Evolutionary conservation across 2,888 invertebrate genomes (phyloP).

Genomic region (Noctua janthe): DNA sequence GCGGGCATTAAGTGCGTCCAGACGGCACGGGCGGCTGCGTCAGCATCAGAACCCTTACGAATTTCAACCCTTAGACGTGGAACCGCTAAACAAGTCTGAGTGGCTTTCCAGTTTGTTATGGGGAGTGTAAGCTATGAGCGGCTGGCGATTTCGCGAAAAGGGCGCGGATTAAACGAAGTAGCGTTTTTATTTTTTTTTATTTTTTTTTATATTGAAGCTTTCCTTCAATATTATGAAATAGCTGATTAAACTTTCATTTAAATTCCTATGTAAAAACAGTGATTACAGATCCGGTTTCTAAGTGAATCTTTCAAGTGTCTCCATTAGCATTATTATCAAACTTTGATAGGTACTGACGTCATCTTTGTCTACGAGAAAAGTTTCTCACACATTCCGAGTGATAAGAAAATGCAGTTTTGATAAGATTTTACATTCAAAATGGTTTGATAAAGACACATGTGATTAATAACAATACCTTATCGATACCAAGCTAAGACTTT

Average conservation of each 20-base stretch:
- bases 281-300: background rate
- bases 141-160: constrained; percentile 43
- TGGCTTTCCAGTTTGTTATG: constrained; percentile 71
- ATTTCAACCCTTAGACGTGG: constrained; percentile 79
- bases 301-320: background rate
- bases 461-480: background rate
- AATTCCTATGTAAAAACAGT: background rate
- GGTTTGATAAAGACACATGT: background rate
- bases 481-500: background rate
- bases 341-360: background rate
- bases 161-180: too few relatives aligned
- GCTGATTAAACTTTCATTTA: background rate
- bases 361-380: background rate
- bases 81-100: constrained; percentile 83
- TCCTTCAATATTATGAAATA: background rate
- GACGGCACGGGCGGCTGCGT: constrained; percentile 76
- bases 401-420: background rate
- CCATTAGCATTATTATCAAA: constrained; percentile 19
- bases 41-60: constrained; percentile 77
- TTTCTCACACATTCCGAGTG: constrained; percentile 1
- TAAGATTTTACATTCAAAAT: background rate
- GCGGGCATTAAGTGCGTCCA: constrained; percentile 70
- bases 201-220: background rate
- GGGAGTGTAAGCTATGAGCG: constrained; percentile 66
- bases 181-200: background rate